These are phyloP conservation scores for Heteronetta atricapilla DNA, from an alignment of 2,113 vertebrate species.

Conservation along the genomic window DNA sequence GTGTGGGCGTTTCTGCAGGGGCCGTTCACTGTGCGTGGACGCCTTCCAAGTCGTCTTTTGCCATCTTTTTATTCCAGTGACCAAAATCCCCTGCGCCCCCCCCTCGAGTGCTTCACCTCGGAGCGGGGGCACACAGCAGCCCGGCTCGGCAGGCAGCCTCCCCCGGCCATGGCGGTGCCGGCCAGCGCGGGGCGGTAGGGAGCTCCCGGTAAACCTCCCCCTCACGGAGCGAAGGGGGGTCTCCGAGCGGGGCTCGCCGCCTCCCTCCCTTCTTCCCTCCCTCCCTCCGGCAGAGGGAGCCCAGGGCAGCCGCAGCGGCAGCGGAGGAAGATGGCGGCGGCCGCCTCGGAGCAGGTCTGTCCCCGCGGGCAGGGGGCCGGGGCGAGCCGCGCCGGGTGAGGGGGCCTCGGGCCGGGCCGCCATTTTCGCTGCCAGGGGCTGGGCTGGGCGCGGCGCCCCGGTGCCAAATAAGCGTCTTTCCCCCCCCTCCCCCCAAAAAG, in stretches of 20 bases:
- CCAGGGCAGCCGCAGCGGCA: not conserved
- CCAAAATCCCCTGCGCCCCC: too few species aligned
- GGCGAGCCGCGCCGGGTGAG: not conserved
- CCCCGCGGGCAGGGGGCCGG: too few species aligned
- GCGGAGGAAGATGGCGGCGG: not conserved
- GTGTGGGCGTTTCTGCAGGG: not conserved
- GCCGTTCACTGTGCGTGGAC: not conserved
- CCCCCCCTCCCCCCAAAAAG: too few species aligned
- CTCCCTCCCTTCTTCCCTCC: not conserved
- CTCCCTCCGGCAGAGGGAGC: not conserved
- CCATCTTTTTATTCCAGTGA: too few species aligned
- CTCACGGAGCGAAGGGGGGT: too few species aligned
- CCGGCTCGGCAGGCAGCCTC: too few species aligned
- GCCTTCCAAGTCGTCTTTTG: not conserved
- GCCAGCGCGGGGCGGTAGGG: too few species aligned
- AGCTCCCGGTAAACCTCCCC: too few species aligned
- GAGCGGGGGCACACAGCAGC: too few species aligned
- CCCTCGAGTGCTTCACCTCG: not conserved
- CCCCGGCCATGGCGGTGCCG: too few species aligned
- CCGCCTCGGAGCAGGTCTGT: conserved; percentile 9
- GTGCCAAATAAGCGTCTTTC: not conserved
- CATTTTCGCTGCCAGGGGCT: not conserved
- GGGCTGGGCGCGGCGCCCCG: not conserved
- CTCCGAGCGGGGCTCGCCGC: not conserved
- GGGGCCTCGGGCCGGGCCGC: not conserved